These are phyloP conservation scores for Megalops atlanticus DNA, from an alignment of 2,113 vertebrate genomes.

Conservation along the genomic window DNA sequence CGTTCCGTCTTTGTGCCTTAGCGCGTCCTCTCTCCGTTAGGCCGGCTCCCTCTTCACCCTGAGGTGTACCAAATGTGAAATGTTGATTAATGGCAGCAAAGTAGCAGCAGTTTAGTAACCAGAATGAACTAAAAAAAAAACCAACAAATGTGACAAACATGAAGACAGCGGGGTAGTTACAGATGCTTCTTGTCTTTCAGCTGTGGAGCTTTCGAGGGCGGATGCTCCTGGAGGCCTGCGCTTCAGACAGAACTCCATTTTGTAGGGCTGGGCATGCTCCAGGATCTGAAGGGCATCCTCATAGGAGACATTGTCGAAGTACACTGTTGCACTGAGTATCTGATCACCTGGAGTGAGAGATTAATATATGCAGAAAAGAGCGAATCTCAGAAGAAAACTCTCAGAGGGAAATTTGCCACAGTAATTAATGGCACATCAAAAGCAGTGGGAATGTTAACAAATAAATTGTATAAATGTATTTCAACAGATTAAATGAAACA, in stretches of 20 bases:
- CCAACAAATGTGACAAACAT: background rate
- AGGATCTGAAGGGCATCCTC: conserved; percentile 95
- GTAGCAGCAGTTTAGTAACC: background rate
- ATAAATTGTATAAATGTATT: background rate
- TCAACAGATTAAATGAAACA: background rate
- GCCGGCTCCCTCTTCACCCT: conserved; percentile 61
- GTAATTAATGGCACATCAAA: background rate
- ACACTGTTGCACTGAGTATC: conserved; percentile 90
- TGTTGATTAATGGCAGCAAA: background rate
- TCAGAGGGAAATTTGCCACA: background rate
- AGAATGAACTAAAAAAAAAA: background rate
- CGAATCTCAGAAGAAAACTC: background rate
- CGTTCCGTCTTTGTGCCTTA: conserved; percentile 65
- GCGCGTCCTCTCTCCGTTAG: conserved; percentile 61
- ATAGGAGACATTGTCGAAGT: conserved; percentile 90
- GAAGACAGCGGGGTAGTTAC: conserved; percentile 53
- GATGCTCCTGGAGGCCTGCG: conserved; percentile 69
- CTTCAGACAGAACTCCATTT: conserved; percentile 85
- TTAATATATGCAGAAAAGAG: background rate
- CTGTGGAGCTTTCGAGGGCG: conserved; percentile 56
- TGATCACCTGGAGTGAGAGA: conserved; percentile 81
- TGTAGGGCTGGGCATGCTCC: conserved; percentile 89
- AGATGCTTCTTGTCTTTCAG: conserved; percentile 52
- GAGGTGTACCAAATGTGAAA: conserved; percentile 39
- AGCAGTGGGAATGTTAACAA: background rate